Conservation (phyloP, 2,888 invertebrate species). For the Yponomeuta evonymella region DNA sequence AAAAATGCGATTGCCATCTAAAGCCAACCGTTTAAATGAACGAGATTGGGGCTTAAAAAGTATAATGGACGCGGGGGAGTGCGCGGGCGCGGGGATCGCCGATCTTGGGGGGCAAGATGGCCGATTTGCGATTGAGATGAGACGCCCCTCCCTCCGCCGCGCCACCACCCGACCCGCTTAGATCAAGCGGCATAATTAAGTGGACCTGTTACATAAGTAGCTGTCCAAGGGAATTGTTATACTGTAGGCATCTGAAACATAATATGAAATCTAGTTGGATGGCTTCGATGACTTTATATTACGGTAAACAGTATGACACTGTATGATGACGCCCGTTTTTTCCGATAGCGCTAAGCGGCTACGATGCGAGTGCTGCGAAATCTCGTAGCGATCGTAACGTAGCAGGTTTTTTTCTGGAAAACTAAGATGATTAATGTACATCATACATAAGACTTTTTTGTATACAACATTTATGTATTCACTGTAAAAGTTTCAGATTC, state of each 20-base stretch:
- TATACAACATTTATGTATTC: conserved; percentile 49
- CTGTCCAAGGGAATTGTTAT: conserved; percentile 27
- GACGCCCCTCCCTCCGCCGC: conserved; percentile 45
- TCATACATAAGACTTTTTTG: conserved; percentile 45
- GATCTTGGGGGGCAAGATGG: conserved; percentile 73
- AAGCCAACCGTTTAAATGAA: conserved; percentile 83
- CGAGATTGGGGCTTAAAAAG: conserved; percentile 84
- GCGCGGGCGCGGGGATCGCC: conserved; percentile 58
- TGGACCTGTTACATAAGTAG: conserved; percentile 45
- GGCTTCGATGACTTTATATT: too few species aligned
- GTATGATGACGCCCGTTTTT: background rate
- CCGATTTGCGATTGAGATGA: conserved; percentile 77
- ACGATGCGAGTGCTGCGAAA: conserved; percentile 17
- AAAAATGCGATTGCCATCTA: conserved; percentile 83
- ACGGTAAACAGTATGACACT: conserved; percentile 3
- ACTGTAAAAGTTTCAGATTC: conserved; percentile 55
- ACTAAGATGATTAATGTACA: conserved; percentile 17
- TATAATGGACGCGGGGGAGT: conserved; percentile 77
- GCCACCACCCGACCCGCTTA: conserved; percentile 39
- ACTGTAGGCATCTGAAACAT: background rate
- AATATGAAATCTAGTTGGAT: too few species aligned
- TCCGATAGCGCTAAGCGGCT: background rate
- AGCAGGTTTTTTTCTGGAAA: conserved; percentile 16
- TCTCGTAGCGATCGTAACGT: conserved; percentile 21
- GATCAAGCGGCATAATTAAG: conserved; percentile 74